A percentile compares a stretch with the other conserved stretches of the same genome.
Evolutionary conservation across 35 echinoderm and acorn worm genomes (phyloP).

Genomic region (Patiria miniata): DNA sequence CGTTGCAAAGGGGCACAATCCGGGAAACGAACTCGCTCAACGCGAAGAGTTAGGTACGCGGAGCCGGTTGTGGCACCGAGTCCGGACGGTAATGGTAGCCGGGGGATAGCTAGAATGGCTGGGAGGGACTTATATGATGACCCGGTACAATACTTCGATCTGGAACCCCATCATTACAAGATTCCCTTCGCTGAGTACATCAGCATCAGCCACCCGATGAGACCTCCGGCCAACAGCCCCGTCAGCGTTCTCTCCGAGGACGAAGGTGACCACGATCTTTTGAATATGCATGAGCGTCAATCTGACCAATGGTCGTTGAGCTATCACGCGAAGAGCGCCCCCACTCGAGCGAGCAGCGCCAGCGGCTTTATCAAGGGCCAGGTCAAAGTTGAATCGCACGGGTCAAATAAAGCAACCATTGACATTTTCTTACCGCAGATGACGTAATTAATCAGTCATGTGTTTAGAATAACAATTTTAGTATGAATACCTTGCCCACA

Average conservation of each 20-base stretch:
- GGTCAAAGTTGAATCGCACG: neutral
- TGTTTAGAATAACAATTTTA: no score
- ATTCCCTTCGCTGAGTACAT: constrained; percentile 1
- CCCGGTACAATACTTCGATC: no score
- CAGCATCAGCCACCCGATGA: constrained; percentile 18
- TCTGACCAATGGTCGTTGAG: constrained; percentile 1
- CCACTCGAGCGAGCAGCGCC: neutral
- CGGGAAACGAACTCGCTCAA: neutral
- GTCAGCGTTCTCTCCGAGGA: constrained; percentile 36
- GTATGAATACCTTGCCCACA: no score
- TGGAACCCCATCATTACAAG: neutral
- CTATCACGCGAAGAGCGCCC: constrained; percentile 1
- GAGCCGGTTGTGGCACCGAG: no score
- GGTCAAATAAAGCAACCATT: neutral
- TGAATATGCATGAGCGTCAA: neutral
- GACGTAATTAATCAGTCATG: neutral
- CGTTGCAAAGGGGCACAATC: neutral
- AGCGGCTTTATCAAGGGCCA: neutral
- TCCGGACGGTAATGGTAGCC: neutral
- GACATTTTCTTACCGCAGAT: constrained; percentile 10
- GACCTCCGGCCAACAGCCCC: constrained; percentile 36
- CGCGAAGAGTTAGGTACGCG: neutral
- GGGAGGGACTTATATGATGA: constrained; percentile 12
- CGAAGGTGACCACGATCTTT: constrained; percentile 2
- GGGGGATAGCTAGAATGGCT: neutral